Conservation (phyloP, 2,797 vertebrate species). For the Morelia viridis region DNA sequence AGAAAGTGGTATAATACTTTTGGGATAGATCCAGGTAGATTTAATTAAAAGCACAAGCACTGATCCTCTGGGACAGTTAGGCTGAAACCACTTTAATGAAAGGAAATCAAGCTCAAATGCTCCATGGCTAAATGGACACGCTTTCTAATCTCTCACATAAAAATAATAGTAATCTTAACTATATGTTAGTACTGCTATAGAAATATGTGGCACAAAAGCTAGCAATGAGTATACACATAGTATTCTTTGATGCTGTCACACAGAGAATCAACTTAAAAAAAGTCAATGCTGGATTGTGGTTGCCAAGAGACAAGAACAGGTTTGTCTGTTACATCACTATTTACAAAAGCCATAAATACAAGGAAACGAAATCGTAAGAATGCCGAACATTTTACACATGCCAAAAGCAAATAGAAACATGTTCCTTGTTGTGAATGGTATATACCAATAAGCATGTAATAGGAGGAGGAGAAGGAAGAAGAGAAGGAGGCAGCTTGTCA, state of each 20-base stretch:
- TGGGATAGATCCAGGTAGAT: background rate
- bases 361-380: constrained; percentile 41
- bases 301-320: constrained; percentile 36
- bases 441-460: background rate
- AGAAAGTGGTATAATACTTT: background rate
- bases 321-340: constrained; percentile 33
- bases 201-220: background rate
- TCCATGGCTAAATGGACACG: background rate
- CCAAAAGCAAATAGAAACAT: constrained; percentile 8
- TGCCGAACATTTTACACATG: constrained; percentile 2
- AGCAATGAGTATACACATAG: background rate
- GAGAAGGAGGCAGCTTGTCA: background rate
- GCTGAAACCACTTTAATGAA: background rate
- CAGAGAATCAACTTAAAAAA: background rate
- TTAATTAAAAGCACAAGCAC: constrained; percentile 1
- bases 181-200: background rate
- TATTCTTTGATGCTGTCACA: background rate
- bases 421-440: constrained; percentile 9
- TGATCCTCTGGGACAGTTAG: background rate
- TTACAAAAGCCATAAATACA: constrained; percentile 29
- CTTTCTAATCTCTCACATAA: background rate
- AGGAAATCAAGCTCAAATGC: background rate
- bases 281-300: constrained; percentile 18
- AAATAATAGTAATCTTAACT: background rate
- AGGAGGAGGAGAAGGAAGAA: background rate